Percentiles rank a stretch among this genome's conserved stretches.
Conservation (phyloP, 2,888 invertebrate species). For the Oconnorella tubifera region DNA sequence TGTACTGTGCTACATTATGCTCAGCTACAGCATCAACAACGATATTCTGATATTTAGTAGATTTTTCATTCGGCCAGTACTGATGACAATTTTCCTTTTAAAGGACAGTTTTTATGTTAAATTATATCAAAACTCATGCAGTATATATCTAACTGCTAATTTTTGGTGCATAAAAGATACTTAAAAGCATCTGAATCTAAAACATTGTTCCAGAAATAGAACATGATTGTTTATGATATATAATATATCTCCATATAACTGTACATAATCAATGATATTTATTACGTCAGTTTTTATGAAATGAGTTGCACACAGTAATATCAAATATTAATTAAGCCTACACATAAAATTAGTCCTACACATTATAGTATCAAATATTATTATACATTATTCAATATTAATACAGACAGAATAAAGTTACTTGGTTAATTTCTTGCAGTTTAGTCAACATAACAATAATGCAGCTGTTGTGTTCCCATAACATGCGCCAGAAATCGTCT, state of each 20-base stretch:
- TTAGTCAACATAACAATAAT: conserved; percentile 99
- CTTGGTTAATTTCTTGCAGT: conserved; percentile 93
- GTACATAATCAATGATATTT: background rate
- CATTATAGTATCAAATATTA: background rate
- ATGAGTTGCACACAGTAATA: background rate
- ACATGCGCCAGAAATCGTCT: conserved; percentile 98
- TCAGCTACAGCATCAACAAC: conserved; percentile 99
- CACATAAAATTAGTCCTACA: background rate
- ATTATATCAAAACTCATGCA: too few species aligned
- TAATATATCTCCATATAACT: too few species aligned
- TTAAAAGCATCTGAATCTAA: too few species aligned
- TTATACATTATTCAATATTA: too few species aligned
- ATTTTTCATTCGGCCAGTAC: conserved; percentile 98
- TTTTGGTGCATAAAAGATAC: too few species aligned
- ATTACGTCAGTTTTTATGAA: background rate
- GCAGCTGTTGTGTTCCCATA: conserved; percentile 99
- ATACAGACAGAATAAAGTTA: conserved; percentile 59
- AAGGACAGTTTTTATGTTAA: too few species aligned
- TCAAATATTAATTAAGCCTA: background rate
- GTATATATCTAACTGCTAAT: too few species aligned
- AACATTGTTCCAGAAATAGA: too few species aligned
- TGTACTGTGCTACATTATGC: conserved; percentile 99
- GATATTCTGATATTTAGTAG: conserved; percentile 93
- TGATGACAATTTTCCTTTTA: conserved; percentile 94
- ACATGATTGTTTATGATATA: too few species aligned